Conservation (phyloP, 1,140 invertebrate genomes). For the Pygmarrhopalites habei region DNA sequence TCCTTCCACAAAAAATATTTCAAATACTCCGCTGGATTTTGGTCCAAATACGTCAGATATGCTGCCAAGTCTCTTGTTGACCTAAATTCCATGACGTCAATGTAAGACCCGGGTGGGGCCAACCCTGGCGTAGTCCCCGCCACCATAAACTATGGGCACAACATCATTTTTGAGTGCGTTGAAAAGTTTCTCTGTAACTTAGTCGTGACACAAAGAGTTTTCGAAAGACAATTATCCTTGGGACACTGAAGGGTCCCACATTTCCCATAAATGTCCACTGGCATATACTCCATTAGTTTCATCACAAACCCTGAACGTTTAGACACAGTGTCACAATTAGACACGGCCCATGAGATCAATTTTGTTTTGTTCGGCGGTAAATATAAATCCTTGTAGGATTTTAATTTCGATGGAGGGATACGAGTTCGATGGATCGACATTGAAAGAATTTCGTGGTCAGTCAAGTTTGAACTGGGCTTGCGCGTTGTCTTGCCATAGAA, state of each 20-base stretch:
- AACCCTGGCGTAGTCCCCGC: conserved; percentile 40
- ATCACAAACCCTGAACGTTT: conserved; percentile 40
- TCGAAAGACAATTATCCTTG: conserved; percentile 48
- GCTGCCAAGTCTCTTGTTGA: conserved; percentile 1
- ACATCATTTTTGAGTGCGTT: conserved; percentile 38
- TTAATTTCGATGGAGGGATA: background rate
- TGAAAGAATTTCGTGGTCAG: too few relatives aligned
- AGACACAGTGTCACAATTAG: conserved; percentile 40
- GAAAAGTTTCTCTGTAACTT: conserved; percentile 48
- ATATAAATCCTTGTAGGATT: background rate
- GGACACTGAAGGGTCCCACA: conserved; percentile 43
- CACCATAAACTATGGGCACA: conserved; percentile 43
- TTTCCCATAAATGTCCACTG: conserved; percentile 47
- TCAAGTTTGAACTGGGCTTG: too few relatives aligned
- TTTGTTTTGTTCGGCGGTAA: conserved; percentile 14
- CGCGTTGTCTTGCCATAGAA: background rate
- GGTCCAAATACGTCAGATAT: conserved; percentile 44
- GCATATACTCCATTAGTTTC: conserved; percentile 45
- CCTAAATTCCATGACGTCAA: conserved; percentile 42
- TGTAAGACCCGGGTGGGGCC: conserved; percentile 43
- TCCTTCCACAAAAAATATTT: conserved; percentile 46
- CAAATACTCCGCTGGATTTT: conserved; percentile 44
- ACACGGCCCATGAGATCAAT: conserved; percentile 40
- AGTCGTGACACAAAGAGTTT: conserved; percentile 47
- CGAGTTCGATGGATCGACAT: too few relatives aligned